A percentile compares a stretch with the other conserved stretches of the same genome.
These are phyloP conservation scores for Mormyrus hasselquistii DNA, from an alignment of 2,797 vertebrate genomes.

Conservation along the genomic window DNA sequence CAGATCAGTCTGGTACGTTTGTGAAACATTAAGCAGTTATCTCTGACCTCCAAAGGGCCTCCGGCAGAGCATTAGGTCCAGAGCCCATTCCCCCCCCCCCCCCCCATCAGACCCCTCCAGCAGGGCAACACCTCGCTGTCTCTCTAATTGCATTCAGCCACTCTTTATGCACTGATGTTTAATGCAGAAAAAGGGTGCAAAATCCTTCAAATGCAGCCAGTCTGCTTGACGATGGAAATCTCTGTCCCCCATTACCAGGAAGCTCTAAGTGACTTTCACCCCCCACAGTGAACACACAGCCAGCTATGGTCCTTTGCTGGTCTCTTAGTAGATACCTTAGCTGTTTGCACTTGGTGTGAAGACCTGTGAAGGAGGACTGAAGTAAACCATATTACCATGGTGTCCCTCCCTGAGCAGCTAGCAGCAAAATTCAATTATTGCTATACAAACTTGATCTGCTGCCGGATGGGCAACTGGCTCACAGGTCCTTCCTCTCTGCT, in stretches of 20 bases:
- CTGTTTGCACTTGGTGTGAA: neutral
- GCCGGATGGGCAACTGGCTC: neutral
- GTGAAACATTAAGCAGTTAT: slow-evolving; percentile 2
- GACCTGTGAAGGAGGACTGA: neutral
- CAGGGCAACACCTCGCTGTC: neutral
- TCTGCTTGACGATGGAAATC: neutral
- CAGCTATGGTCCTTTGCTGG: neutral
- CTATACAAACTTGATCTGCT: neutral
- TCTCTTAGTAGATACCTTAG: neutral
- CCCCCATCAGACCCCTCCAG: neutral
- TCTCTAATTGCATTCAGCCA: neutral
- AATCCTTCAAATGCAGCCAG: neutral
- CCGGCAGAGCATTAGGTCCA: neutral
- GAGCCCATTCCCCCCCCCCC: neutral
- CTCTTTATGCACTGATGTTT: neutral
- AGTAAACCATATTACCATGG: neutral
- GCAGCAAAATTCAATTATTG: neutral
- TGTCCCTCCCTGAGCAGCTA: neutral
- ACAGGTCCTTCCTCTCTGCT: neutral
- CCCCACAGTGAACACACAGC: neutral
- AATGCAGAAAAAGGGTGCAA: neutral
- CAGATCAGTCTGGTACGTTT: neutral
- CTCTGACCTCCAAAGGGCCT: neutral
- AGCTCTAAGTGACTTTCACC: neutral
- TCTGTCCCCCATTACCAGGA: neutral